phyloP scores from a whole-genome alignment of 2,888 invertebrate species.

The Malthinus flaveolus region DNA sequence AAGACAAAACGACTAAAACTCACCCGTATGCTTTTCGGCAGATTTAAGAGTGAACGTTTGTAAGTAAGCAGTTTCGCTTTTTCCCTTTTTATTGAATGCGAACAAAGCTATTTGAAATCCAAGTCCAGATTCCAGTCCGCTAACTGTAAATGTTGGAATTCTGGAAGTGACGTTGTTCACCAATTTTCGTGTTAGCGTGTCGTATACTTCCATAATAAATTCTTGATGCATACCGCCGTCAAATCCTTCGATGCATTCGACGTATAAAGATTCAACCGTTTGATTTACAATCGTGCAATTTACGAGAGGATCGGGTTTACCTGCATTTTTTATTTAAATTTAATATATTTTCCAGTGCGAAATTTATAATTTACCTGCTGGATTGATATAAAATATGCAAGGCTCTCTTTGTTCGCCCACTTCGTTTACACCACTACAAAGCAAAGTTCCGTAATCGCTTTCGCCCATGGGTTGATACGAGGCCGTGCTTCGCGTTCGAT shows the following conservation, averaged over 20 bases:
- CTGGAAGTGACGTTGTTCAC: conserved; percentile 63
- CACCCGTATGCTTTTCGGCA: conserved; percentile 74
- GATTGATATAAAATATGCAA: conserved; percentile 73
- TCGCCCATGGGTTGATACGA: conserved; percentile 75
- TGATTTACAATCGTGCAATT: conserved; percentile 77
- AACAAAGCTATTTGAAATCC: conserved; percentile 70
- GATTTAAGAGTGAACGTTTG: conserved; percentile 72
- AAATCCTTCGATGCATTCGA: conserved; percentile 75
- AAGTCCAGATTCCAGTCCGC: conserved; percentile 68
- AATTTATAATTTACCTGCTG: conserved; percentile 62
- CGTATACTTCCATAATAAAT: conserved; percentile 73
- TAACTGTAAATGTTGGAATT: conserved; percentile 67
- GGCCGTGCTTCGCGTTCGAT: conserved; percentile 66
- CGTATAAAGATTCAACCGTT: conserved; percentile 71
- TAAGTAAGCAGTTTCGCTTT: conserved; percentile 66
- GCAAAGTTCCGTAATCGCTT: conserved; percentile 72
- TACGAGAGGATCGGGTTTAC: conserved; percentile 72
- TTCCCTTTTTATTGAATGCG: conserved; percentile 73
- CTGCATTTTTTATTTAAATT: conserved; percentile 49
- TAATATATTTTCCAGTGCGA: not conserved
- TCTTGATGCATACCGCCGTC: conserved; percentile 75
- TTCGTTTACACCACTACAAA: conserved; percentile 76
- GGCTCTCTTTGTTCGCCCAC: conserved; percentile 73
- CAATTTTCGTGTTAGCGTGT: conserved; percentile 57
- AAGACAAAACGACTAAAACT: conserved; percentile 26